Conservation (phyloP, 2,888 invertebrate species). For the Abscondita cerata region DNA sequence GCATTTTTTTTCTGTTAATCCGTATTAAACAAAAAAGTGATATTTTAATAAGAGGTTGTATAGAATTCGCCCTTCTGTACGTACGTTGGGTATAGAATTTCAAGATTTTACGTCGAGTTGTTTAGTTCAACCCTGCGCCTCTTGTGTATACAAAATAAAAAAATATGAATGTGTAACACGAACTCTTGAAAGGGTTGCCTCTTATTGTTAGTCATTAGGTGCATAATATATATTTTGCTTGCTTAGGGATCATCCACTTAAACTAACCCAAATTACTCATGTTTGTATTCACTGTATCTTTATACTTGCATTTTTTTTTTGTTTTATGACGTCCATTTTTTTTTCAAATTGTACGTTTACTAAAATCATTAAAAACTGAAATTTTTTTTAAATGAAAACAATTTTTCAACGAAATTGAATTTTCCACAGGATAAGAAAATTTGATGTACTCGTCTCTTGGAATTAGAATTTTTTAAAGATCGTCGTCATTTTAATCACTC, state of each 20-base stretch:
- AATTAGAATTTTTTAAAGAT: no score
- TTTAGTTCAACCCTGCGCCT: not conserved
- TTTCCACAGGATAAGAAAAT: no score
- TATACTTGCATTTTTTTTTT: no score
- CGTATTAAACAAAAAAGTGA: not conserved
- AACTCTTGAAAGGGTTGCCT: conserved; percentile 22
- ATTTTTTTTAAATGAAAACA: no score
- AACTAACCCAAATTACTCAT: not conserved
- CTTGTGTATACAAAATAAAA: conserved; percentile 8
- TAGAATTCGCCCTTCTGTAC: not conserved
- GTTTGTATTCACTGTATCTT: no score
- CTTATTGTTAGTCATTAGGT: conserved; percentile 21
- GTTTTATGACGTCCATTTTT: no score
- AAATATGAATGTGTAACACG: conserved; percentile 25
- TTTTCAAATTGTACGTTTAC: no score
- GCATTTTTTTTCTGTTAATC: conserved; percentile 21
- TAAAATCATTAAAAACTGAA: no score
- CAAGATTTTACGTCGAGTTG: conserved; percentile 8
- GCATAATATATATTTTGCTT: conserved; percentile 9
- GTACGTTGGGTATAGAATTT: conserved; percentile 1
- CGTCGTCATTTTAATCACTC: no score
- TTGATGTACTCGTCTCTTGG: no score
- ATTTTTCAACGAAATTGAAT: no score
- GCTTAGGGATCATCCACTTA: not conserved
- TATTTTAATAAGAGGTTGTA: no score